These are phyloP conservation scores for Phrynocephalus guinanensis DNA, from an alignment of 2,797 vertebrate species.

Conservation along the genomic window DNA sequence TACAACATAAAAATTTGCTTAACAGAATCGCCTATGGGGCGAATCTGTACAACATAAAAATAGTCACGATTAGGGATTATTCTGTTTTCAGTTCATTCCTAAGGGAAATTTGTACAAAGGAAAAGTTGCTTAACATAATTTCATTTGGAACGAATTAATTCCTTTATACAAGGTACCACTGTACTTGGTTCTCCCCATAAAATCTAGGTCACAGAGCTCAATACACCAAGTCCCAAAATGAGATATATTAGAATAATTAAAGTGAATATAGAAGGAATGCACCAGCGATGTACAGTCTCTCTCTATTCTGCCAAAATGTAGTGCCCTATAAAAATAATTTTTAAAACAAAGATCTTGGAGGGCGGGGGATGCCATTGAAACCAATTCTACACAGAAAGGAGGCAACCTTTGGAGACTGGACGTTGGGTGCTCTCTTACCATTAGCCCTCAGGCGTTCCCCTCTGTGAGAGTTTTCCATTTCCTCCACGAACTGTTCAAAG, in stretches of 20 bases:
- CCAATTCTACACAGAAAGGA: neutral
- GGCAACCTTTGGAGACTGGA: neutral
- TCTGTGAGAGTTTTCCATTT: conserved; percentile 82
- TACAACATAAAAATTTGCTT: too few relatives aligned
- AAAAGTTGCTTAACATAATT: too few relatives aligned
- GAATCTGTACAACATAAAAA: too few relatives aligned
- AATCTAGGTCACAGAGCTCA: neutral
- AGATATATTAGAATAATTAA: neutral
- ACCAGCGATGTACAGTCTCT: neutral
- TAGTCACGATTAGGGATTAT: too few relatives aligned
- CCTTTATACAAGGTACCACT: too few relatives aligned
- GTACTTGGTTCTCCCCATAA: neutral
- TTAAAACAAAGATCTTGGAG: neutral
- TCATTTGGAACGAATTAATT: too few relatives aligned
- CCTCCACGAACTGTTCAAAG: conserved; percentile 91
- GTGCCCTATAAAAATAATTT: neutral
- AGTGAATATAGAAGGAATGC: neutral
- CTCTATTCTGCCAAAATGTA: neutral
- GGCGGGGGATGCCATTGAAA: neutral
- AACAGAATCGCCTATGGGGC: too few relatives aligned
- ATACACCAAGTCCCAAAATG: neutral
- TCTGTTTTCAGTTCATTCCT: too few relatives aligned
- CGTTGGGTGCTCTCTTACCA: conserved; percentile 73
- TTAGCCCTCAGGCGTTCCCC: conserved; percentile 87
- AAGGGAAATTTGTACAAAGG: too few relatives aligned